Conservation (phyloP, 2,797 vertebrate species). For the Neosalanx taihuensis region DNA sequence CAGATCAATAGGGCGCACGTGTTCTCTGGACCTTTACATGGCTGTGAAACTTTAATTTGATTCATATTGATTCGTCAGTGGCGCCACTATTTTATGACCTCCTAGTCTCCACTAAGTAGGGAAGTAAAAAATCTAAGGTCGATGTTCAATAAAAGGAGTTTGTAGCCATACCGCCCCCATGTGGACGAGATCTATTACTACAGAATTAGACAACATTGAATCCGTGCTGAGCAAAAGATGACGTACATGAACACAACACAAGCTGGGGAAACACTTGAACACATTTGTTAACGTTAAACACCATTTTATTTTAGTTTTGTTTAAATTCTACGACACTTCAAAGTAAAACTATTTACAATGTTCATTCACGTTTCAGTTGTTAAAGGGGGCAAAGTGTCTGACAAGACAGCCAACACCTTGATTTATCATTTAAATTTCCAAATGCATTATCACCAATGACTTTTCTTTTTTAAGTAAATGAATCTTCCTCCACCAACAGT, state of each 20-base stretch:
- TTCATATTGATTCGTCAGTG: too few relatives aligned
- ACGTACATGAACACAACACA: not conserved
- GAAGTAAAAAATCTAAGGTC: not conserved
- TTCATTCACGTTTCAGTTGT: not conserved
- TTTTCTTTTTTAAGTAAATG: not conserved
- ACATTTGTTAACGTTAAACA: constrained; percentile 33
- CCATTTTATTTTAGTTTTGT: constrained; percentile 41
- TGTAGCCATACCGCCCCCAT: constrained; percentile 5
- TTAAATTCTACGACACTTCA: constrained; percentile 33
- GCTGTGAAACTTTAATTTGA: too few relatives aligned
- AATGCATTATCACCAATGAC: not conserved
- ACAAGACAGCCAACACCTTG: not conserved
- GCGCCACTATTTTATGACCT: too few relatives aligned
- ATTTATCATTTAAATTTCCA: not conserved
- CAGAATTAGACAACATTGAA: not conserved
- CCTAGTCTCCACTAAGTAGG: not conserved
- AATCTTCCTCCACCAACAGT: constrained; percentile 8
- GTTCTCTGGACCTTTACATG: too few relatives aligned
- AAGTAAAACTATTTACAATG: constrained; percentile 38
- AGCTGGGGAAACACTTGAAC: not conserved
- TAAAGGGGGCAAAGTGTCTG: not conserved
- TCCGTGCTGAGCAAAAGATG: not conserved
- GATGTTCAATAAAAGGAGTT: not conserved
- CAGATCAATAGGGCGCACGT: too few relatives aligned
- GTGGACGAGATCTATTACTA: constrained; percentile 11